phyloP scores from a whole-genome alignment of 2,888 invertebrate genomes.

The Rhingia rostrata region DNA sequence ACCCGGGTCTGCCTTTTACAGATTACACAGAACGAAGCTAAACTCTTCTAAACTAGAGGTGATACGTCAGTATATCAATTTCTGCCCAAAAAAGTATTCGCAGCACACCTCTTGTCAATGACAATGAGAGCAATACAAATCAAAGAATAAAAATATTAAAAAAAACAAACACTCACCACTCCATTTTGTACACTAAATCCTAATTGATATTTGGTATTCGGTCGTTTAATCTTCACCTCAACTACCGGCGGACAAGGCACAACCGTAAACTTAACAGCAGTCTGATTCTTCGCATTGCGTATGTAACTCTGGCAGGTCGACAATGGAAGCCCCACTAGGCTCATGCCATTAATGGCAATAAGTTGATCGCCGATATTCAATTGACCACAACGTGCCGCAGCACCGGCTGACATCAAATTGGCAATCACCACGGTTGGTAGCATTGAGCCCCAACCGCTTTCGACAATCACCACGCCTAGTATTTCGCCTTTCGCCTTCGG shows the following conservation, averaged over 20 bases:
- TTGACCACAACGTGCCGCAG: slow-evolving; percentile 98
- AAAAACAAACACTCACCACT: slow-evolving; percentile 89
- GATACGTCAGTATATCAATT: too few species aligned
- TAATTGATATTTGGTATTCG: slow-evolving; percentile 99
- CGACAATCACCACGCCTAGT: slow-evolving; percentile 98
- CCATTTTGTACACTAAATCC: slow-evolving; percentile 99
- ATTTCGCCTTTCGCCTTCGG: slow-evolving; percentile 99
- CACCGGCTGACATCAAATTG: slow-evolving; percentile 97
- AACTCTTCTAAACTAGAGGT: too few species aligned
- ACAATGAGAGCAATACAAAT: too few species aligned
- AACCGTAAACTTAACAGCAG: slow-evolving; percentile 98
- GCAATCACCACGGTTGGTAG: slow-evolving; percentile 99
- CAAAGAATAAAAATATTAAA: too few species aligned
- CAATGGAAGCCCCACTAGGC: slow-evolving; percentile 97
- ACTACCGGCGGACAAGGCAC: slow-evolving; percentile 99
- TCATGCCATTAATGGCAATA: slow-evolving; percentile 99
- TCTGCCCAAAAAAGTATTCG: too few species aligned
- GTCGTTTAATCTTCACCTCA: slow-evolving; percentile 99
- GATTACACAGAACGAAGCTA: too few species aligned
- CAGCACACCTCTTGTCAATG: too few species aligned
- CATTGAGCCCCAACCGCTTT: slow-evolving; percentile 99
- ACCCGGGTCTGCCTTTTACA: too few species aligned
- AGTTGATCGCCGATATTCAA: slow-evolving; percentile 99
- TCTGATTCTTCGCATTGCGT: slow-evolving; percentile 99
- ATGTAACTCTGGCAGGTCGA: slow-evolving; percentile 99